A percentile compares a stretch with the other conserved stretches of the same genome.
Evolutionary conservation across 2,113 vertebrate species (phyloP).

Genomic region (Gymnocephalus cernua): DNA sequence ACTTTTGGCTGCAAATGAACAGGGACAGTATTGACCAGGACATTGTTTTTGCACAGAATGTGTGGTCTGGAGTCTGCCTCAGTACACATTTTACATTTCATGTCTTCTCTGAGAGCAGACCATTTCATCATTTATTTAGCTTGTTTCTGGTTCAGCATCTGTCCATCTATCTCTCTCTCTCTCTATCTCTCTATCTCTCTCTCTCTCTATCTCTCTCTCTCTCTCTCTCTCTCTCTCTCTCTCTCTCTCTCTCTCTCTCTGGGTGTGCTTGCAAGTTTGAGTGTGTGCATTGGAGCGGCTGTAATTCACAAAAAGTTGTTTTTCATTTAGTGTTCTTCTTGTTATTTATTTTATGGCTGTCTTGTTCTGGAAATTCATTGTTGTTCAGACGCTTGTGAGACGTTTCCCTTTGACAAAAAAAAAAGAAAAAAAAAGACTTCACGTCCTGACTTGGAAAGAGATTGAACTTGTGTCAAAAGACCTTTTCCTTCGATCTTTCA

Average conservation of each 20-base stretch:
- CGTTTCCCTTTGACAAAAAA: conserved; percentile 31
- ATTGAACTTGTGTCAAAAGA: conserved; percentile 29
- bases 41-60: conserved; percentile 47
- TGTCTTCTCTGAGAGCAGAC: conserved; percentile 45
- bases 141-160: conserved; percentile 69
- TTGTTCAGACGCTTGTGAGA: conserved; percentile 25
- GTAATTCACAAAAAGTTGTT: conserved; percentile 58
- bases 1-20: conserved; percentile 29
- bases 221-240: conserved; percentile 43
- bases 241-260: conserved; percentile 52
- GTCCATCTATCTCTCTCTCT: conserved; percentile 66
- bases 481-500: background rate
- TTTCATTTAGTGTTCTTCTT: conserved; percentile 45
- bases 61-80: conserved; percentile 33
- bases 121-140: conserved; percentile 77
- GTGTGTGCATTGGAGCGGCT: conserved; percentile 48
- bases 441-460: background rate
- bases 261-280: conserved; percentile 55
- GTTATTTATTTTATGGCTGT: conserved; percentile 46
- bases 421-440: conserved; percentile 9
- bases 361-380: conserved; percentile 32
- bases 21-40: conserved; percentile 35
- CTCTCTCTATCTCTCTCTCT: conserved; percentile 58
- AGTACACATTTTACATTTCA: conserved; percentile 62
- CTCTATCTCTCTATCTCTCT: conserved; percentile 42